These are phyloP conservation scores for Notolabrus celidotus DNA, from an alignment of 2,797 vertebrate genomes.

Conservation along the genomic window DNA sequence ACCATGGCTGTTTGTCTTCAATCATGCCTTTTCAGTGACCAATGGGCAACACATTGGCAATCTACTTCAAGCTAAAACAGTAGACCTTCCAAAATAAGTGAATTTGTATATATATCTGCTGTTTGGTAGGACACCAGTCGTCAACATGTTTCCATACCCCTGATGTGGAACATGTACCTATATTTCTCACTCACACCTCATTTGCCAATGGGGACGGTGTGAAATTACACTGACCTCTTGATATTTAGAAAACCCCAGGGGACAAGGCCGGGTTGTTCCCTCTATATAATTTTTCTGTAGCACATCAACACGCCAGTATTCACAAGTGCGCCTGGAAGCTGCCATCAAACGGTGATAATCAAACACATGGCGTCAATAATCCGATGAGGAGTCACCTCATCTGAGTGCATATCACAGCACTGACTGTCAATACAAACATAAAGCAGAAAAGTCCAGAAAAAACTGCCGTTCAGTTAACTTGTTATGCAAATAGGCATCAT, in stretches of 20 bases:
- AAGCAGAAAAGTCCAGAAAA: constrained; percentile 3
- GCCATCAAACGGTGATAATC: constrained; percentile 4
- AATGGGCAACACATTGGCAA: no score
- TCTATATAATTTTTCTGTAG: constrained; percentile 51
- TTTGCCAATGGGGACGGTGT: constrained; percentile 47
- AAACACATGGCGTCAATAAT: neutral
- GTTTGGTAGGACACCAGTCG: no score
- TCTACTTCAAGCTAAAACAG: no score
- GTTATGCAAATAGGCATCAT: constrained; percentile 79
- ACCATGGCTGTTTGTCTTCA: no score
- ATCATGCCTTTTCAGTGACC: no score
- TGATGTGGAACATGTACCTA: neutral
- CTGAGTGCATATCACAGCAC: neutral
- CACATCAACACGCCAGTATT: constrained; percentile 32
- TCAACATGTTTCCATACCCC: no score
- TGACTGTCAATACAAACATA: constrained; percentile 1
- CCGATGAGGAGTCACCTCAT: neutral
- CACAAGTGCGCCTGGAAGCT: neutral
- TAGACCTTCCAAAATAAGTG: no score
- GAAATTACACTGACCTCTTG: constrained; percentile 76
- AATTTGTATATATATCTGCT: no score
- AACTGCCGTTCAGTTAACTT: constrained; percentile 32
- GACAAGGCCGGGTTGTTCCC: constrained; percentile 23
- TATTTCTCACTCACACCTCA: constrained; percentile 43
- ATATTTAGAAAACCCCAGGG: constrained; percentile 71